Evolutionary conservation across 1,140 invertebrate genomes (phyloP).

Genomic region (Wasmannia auropunctata): DNA sequence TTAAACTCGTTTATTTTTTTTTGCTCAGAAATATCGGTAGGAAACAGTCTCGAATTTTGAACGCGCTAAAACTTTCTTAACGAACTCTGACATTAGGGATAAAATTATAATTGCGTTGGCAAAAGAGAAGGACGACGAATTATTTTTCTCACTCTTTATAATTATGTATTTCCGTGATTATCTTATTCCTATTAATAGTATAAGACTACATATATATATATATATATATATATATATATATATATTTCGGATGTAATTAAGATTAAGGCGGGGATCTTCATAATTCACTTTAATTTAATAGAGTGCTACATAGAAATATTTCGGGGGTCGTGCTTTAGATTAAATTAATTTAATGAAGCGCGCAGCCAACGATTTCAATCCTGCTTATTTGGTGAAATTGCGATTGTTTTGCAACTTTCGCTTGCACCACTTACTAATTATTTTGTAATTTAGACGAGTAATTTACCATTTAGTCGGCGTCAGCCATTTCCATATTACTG

Average conservation of each 20-base stretch:
- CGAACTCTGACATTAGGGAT: not conserved
- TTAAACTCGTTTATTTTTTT: slow-evolving; percentile 17
- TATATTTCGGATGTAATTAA: not conserved
- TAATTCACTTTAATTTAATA: slow-evolving; percentile 18
- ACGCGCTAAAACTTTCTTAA: not conserved
- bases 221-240: not conserved
- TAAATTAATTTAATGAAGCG: slow-evolving; percentile 41
- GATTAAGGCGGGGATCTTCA: not conserved
- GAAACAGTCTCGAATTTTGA: not conserved
- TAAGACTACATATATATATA: too few species aligned
- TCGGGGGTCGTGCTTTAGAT: not conserved
- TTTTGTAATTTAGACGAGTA: slow-evolving; percentile 13
- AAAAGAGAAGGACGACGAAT: not conserved
- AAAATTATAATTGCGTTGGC: slow-evolving; percentile 4
- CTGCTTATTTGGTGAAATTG: not conserved
- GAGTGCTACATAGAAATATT: not conserved
- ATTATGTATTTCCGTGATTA: not conserved
- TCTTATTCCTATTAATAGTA: slow-evolving; percentile 3
- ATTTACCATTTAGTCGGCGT: not conserved
- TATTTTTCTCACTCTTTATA: not conserved
- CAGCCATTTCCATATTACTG: slow-evolving; percentile 6
- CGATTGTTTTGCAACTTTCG: slow-evolving; percentile 24
- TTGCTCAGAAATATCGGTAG: not conserved
- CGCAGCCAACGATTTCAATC: slow-evolving; percentile 1
- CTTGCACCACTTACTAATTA: not conserved